phyloP scores from a whole-genome alignment of 2,113 vertebrate genomes.

The Myxocyprinus asiaticus region DNA sequence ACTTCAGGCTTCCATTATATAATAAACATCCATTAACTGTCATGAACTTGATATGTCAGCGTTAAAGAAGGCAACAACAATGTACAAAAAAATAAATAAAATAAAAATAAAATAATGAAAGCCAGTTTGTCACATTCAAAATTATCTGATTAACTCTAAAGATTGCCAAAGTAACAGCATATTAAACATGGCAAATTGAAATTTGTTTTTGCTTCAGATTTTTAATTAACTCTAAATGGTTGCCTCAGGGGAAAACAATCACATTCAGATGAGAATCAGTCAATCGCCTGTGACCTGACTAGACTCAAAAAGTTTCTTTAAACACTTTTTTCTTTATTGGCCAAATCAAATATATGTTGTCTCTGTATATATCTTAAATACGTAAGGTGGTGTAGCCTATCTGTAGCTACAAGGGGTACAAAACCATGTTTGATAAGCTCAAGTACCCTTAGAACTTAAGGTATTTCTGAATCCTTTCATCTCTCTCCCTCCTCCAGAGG shows the following conservation, averaged over 20 bases:
- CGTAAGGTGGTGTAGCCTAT: background rate
- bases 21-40: background rate
- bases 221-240: background rate
- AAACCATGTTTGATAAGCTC: background rate
- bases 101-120: background rate
- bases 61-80: background rate
- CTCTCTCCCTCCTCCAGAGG: background rate
- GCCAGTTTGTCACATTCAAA: background rate
- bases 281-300: background rate
- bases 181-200: background rate
- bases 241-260: conserved; percentile 10
- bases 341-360: background rate
- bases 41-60: background rate
- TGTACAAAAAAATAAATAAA: background rate
- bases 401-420: background rate
- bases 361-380: background rate
- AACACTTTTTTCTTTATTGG: background rate
- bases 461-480: background rate
- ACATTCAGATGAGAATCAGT: background rate
- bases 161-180: background rate
- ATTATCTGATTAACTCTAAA: background rate
- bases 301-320: background rate
- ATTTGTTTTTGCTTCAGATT: background rate
- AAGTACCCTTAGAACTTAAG: background rate
- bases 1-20: too few species aligned